Percentiles rank a stretch among this genome's conserved stretches.
Conservation (phyloP, 2,888 invertebrate genomes). For the Melinaea menophilus region DNA sequence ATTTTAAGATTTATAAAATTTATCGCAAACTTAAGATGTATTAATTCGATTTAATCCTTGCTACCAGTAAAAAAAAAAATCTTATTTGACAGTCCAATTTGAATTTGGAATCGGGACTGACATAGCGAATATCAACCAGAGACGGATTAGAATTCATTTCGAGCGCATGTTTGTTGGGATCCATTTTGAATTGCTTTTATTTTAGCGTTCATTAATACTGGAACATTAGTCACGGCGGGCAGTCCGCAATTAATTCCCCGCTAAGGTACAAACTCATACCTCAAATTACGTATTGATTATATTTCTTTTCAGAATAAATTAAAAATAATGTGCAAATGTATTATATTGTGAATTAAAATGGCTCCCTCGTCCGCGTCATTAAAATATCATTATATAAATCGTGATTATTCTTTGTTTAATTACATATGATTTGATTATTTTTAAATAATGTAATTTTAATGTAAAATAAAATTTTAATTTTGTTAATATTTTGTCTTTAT, state of each 20-base stretch:
- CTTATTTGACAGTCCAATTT: constrained; percentile 56
- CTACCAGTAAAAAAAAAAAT: constrained; percentile 22
- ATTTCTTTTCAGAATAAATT: neutral
- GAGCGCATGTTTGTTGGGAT: constrained; percentile 18
- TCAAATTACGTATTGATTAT: neutral
- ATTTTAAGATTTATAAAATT: too few species aligned
- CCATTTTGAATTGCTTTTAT: constrained; percentile 15
- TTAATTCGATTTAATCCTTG: too few species aligned
- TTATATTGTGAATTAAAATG: too few species aligned
- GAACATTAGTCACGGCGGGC: constrained; percentile 20
- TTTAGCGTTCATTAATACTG: constrained; percentile 20
- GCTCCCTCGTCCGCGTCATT: too few species aligned
- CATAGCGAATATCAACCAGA: constrained; percentile 33
- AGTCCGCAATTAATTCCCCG: constrained; percentile 30
- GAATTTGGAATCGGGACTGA: constrained; percentile 54
- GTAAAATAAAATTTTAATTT: too few species aligned
- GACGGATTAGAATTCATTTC: constrained; percentile 8
- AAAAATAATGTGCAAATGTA: too few species aligned
- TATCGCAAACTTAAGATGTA: too few species aligned
- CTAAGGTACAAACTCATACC: neutral
- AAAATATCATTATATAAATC: too few species aligned
- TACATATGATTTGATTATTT: too few species aligned
- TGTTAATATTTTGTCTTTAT: too few species aligned
- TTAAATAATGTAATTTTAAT: too few species aligned
- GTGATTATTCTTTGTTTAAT: too few species aligned